phyloP scores from a whole-genome alignment of 2,888 invertebrate genomes.

The Nephrotoma flavescens region DNA sequence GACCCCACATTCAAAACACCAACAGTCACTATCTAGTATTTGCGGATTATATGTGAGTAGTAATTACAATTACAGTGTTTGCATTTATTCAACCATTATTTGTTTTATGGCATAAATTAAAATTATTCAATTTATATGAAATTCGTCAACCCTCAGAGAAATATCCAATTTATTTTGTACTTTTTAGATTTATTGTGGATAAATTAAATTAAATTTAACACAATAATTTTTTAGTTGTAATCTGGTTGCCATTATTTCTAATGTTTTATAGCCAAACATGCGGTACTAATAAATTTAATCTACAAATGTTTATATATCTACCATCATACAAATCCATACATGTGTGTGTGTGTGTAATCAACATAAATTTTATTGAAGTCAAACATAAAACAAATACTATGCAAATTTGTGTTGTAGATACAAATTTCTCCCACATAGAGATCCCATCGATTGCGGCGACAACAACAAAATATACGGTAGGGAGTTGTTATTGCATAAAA shows the following conservation, averaged over 20 bases:
- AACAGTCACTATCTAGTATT: too few species aligned
- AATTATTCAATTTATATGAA: too few species aligned
- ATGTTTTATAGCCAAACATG: background rate
- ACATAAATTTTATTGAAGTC: background rate
- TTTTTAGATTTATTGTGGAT: background rate
- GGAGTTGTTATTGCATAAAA: background rate
- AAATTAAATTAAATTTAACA: background rate
- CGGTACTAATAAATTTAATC: background rate
- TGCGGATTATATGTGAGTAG: too few species aligned
- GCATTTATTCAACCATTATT: too few species aligned
- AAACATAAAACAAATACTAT: background rate
- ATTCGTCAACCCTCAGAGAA: too few species aligned
- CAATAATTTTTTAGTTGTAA: background rate
- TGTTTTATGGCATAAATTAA: too few species aligned
- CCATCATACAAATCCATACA: background rate
- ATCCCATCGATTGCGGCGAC: background rate
- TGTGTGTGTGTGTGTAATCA: background rate
- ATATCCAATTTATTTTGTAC: too few species aligned
- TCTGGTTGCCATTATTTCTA: background rate
- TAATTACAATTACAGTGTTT: too few species aligned
- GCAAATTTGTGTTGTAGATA: background rate
- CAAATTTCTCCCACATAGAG: background rate
- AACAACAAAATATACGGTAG: background rate
- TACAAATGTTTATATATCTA: background rate
- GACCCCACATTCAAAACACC: too few species aligned